A percentile compares a stretch with the other conserved stretches of the same genome.
Evolutionary conservation across 2,888 invertebrate genomes (phyloP).

Genomic region (Megastigmus dorsalis): DNA sequence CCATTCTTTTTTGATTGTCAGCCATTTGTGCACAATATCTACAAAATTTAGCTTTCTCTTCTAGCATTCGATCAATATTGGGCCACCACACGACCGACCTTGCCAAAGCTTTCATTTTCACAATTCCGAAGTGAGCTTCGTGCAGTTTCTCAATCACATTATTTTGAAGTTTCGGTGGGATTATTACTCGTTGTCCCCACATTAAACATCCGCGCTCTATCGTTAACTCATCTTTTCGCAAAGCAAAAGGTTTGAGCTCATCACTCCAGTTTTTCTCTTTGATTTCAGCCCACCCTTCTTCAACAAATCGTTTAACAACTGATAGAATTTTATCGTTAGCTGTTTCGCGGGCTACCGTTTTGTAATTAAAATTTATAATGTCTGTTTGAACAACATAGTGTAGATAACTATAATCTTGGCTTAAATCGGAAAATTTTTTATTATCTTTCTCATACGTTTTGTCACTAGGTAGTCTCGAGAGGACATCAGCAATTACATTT

Average conservation of each 20-base stretch:
- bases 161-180: not conserved
- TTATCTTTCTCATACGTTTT: too few species aligned
- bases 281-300: not conserved
- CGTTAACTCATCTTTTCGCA: not conserved
- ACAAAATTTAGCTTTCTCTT: slow-evolving; percentile 32
- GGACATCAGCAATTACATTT: not conserved
- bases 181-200: not conserved
- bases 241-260: slow-evolving; percentile 9
- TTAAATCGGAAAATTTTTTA: not conserved
- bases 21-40: slow-evolving; percentile 39
- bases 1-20: slow-evolving; percentile 42
- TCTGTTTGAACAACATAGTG: slow-evolving; percentile 4
- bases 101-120: slow-evolving; percentile 59
- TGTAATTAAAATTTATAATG: not conserved
- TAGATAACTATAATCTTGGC: not conserved
- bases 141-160: slow-evolving; percentile 58
- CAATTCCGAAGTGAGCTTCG: slow-evolving; percentile 56
- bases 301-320: not conserved
- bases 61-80: slow-evolving; percentile 54
- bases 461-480: not conserved
- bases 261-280: not conserved
- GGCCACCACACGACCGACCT: slow-evolving; percentile 59
- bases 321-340: slow-evolving; percentile 3
- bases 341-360: not conserved
- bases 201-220: not conserved